phyloP scores from a whole-genome alignment of 2,888 invertebrate species.

The Piscicola geometra region DNA sequence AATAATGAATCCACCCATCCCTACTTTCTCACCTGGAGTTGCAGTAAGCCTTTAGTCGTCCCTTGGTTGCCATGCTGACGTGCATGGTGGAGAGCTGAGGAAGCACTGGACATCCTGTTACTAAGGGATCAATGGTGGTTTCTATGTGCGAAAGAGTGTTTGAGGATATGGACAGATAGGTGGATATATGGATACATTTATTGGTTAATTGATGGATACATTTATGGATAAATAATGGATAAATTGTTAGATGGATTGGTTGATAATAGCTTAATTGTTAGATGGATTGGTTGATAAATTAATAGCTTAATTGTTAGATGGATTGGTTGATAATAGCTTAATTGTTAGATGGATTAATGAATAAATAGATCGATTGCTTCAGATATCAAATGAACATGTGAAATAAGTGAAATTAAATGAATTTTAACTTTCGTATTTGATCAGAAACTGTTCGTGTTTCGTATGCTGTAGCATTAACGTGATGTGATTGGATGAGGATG shows the following conservation, averaged over 20 bases:
- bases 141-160: too few species aligned
- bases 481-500: slow-evolving; percentile 26
- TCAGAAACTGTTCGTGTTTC: neutral
- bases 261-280: too few species aligned
- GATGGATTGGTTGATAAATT: neutral
- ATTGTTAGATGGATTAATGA: too few species aligned
- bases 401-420: neutral
- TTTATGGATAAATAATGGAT: neutral
- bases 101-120: slow-evolving; percentile 19
- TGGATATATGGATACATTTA: too few species aligned
- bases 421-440: slow-evolving; percentile 16
- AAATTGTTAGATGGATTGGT: neutral
- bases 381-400: neutral
- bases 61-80: slow-evolving; percentile 20
- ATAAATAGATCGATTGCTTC: too few species aligned
- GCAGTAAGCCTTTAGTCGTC: slow-evolving; percentile 24
- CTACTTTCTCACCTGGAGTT: slow-evolving; percentile 2
- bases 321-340: neutral
- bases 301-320: neutral
- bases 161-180: too few species aligned
- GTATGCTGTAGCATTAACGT: neutral
- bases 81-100: slow-evolving; percentile 22
- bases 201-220: neutral
- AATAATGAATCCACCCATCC: neutral
- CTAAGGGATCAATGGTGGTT: neutral